phyloP scores from a whole-genome alignment of 2,888 invertebrate genomes.

The Cyaniris semiargus region DNA sequence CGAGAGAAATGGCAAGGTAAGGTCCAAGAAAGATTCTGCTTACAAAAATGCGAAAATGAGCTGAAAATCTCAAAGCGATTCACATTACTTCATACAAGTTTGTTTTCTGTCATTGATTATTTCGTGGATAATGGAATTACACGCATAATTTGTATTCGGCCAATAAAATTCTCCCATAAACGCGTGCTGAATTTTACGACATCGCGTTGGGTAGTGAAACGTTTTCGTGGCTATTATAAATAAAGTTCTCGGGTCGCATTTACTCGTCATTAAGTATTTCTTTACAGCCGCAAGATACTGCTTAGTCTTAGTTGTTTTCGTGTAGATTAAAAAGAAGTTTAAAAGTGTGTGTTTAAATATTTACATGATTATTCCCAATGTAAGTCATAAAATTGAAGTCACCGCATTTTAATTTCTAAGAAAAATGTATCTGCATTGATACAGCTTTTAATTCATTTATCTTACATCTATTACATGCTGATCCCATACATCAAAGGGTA shows the following conservation, averaged over 20 bases:
- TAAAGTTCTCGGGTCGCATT: background rate
- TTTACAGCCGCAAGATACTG: no score
- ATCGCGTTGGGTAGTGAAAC: background rate
- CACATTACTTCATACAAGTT: background rate
- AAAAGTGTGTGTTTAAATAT: no score
- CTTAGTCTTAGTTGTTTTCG: no score
- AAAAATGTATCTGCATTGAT: no score
- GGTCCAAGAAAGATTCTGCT: no score
- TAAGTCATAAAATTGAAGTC: no score
- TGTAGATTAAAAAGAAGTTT: no score
- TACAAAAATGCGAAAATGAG: background rate
- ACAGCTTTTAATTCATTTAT: no score
- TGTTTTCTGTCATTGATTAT: conserved; percentile 13
- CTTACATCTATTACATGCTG: background rate
- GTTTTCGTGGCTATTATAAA: background rate
- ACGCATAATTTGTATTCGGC: conserved; percentile 23
- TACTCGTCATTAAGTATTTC: no score
- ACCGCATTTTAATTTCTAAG: no score
- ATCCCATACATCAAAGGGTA: background rate
- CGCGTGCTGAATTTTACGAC: conserved; percentile 16
- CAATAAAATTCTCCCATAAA: conserved; percentile 23
- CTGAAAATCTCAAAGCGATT: background rate
- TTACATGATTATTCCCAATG: no score
- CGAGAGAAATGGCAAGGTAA: no score
- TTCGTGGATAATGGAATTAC: conserved; percentile 13